Evolutionary conservation across 2,113 vertebrate species (phyloP).

Genomic region (Lophotis ruficrista): DNA sequence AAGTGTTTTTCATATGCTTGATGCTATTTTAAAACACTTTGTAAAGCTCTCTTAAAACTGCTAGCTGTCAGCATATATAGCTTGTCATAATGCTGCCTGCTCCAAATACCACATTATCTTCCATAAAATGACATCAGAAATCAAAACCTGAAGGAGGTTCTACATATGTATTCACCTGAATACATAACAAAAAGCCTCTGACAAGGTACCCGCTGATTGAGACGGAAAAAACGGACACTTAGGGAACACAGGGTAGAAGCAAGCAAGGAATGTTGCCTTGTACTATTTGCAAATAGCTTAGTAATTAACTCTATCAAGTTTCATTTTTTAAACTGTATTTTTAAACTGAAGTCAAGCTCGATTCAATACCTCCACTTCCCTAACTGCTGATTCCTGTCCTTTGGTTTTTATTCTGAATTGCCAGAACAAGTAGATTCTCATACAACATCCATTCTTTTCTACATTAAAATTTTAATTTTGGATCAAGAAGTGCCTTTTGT

Average conservation of each 20-base stretch:
- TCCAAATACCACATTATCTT: background rate
- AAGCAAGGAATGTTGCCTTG: background rate
- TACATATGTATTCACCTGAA: background rate
- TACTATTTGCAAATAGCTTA: background rate
- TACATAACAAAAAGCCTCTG: background rate
- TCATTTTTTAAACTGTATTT: background rate
- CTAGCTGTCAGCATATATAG: background rate
- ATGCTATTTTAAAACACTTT: background rate
- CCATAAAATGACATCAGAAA: background rate
- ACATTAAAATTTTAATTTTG: conserved; percentile 31
- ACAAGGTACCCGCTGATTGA: background rate
- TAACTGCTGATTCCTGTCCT: background rate
- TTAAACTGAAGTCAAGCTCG: accelerated
- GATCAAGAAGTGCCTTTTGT: conserved; percentile 21
- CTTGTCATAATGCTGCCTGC: background rate
- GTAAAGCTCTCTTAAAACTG: background rate
- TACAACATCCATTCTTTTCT: conserved; percentile 15
- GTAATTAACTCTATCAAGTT: background rate
- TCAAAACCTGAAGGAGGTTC: background rate
- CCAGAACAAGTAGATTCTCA: background rate
- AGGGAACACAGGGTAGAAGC: background rate
- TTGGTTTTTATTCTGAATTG: background rate
- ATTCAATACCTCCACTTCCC: background rate
- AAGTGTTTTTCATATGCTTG: background rate
- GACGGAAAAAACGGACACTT: background rate